Percentiles rank a stretch among this genome's conserved stretches.
Conservation (phyloP, 2,797 vertebrate species). For the Oreortyx pictus region DNA sequence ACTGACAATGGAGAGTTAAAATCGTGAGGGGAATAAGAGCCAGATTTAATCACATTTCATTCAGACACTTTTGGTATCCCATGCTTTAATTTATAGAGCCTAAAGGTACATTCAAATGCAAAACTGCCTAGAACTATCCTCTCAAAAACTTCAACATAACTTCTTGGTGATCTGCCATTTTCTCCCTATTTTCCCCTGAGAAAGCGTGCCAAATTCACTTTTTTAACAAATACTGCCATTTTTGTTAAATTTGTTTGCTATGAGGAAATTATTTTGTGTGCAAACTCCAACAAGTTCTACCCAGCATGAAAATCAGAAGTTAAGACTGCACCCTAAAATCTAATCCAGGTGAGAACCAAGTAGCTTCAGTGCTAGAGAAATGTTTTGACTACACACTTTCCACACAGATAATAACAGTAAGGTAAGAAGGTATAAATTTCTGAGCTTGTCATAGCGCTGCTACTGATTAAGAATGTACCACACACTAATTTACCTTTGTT, state of each 20-base stretch:
- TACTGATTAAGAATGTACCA: background rate
- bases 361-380: background rate
- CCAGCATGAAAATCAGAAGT: background rate
- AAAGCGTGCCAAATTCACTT: background rate
- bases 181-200: background rate
- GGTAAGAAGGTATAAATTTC: background rate
- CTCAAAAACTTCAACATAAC: background rate
- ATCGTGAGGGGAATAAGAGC: background rate
- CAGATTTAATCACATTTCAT: background rate
- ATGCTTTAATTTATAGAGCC: background rate
- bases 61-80: background rate
- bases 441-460: background rate
- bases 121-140: background rate
- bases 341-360: background rate
- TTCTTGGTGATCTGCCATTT: background rate
- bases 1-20: background rate
- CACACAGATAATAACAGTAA: background rate
- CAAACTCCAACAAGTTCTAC: background rate
- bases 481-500: conserved; percentile 85
- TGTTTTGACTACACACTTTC: background rate
- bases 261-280: fast-evolving
- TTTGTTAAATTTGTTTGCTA: background rate
- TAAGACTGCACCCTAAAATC: background rate
- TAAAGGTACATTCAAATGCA: background rate
- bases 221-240: background rate